Base-by-base conservation (phyloP, 2,797 vertebrate species). In the Gouania willdenowi region DNA sequence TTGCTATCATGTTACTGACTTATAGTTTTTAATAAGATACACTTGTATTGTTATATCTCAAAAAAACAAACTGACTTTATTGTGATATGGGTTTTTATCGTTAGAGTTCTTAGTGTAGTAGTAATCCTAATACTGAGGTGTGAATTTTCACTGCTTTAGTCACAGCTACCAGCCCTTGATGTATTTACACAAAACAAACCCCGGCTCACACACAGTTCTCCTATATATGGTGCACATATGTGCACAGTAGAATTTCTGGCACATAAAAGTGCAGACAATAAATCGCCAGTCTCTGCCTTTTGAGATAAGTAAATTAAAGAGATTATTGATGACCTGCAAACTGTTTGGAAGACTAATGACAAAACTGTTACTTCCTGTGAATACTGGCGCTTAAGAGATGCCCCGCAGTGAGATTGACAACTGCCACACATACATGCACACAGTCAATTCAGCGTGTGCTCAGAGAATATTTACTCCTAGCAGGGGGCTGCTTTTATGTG, bases 281-380 rank as follows among this genome's bases (percentile, higher is more conserved):
- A 74, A 79, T 71, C 57, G 8, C 62, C 67, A 60, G 61, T 69
- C 80, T 71, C 75, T 74, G 77, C 85, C 89, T 92, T 86, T 91
- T 90, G 85, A 87, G 88, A 91, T 90, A 88, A 91, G 69, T 75
- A 88, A 92, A 93, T 93, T 88, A 93, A 91, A 93, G 78, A 69
- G 91, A 93, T 93, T 92, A 93, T 93, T 93, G 91, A 94, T 92
- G 88, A 83, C 60, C 87, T 81, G 84, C 85, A 90, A 88, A 89
- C 79, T 81, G 88, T 91, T 93, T 93, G 90, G n/a, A 91, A 91
- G 89, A 78, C 85, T 92, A 91, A 90, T 90, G 89, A 91, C 90
- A 92, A 92, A 92, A 87, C 87, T 84, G 82, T 84, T 82, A 77
- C 84, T 87, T 82, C 87, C 75, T 90, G 81, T 91, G 87, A 89